Evolutionary conservation across 2,113 vertebrate species (phyloP).

Genomic region (Lucifuga dentata): DNA sequence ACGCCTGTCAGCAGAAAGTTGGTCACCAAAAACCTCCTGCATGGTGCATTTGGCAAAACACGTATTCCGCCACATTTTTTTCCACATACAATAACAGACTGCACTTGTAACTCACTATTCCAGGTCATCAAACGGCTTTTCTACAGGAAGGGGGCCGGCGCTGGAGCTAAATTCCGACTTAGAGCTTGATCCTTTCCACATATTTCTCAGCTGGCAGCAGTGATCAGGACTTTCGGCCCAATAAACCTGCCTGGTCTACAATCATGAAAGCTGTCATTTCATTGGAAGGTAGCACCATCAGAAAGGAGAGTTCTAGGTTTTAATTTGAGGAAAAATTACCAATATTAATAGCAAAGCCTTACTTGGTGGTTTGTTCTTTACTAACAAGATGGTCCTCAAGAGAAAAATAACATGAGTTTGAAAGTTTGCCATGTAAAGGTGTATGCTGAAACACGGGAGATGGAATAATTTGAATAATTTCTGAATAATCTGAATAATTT

Average conservation of each 20-base stretch:
- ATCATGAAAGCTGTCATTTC: background rate
- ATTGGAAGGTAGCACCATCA: background rate
- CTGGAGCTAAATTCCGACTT: background rate
- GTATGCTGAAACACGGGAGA: too few species aligned
- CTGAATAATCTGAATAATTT: too few species aligned
- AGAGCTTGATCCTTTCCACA: background rate
- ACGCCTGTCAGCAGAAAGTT: background rate
- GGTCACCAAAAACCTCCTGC: conserved; percentile 38
- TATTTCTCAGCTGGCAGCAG: background rate
- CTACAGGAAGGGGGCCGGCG: background rate
- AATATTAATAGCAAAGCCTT: background rate
- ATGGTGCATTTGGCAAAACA: conserved; percentile 34
- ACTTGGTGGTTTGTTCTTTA: too few species aligned
- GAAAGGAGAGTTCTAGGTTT: background rate
- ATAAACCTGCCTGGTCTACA: background rate
- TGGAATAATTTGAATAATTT: too few species aligned
- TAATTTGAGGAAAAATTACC: background rate
- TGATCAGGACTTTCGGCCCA: background rate
- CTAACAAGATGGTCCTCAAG: too few species aligned
- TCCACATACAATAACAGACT: conserved; percentile 19
- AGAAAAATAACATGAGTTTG: too few species aligned
- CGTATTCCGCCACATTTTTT: conserved; percentile 7
- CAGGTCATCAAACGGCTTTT: background rate
- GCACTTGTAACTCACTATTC: conserved; percentile 4
- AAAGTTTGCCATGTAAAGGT: too few species aligned